These are phyloP conservation scores for Agrochola circellaris DNA, from an alignment of 2,888 invertebrate species.

Conservation along the genomic window DNA sequence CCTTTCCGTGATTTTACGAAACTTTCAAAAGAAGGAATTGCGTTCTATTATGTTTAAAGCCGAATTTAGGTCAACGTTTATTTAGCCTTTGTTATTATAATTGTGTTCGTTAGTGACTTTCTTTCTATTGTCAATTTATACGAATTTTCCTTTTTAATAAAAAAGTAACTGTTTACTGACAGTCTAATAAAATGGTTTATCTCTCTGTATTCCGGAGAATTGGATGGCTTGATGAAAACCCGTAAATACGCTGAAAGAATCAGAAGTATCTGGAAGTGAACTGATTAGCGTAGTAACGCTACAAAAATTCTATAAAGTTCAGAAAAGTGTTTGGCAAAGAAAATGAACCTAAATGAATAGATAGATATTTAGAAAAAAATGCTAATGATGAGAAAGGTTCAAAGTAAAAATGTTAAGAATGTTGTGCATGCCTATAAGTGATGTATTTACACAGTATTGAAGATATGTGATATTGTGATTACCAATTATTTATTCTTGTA, in stretches of 20 bases:
- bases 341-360: neutral
- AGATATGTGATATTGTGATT: too few relatives aligned
- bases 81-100: constrained; percentile 57
- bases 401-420: neutral
- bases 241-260: constrained; percentile 9
- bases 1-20: constrained; percentile 76
- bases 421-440: too few relatives aligned
- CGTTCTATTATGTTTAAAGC: constrained; percentile 65
- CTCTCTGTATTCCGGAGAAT: constrained; percentile 9
- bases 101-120: constrained; percentile 58
- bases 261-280: constrained; percentile 18
- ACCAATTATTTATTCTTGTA: too few relatives aligned
- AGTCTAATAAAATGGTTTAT: constrained; percentile 39
- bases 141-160: constrained; percentile 32
- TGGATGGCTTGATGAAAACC: constrained; percentile 26
- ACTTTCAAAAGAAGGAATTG: constrained; percentile 73
- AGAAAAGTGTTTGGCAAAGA: neutral
- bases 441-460: too few relatives aligned
- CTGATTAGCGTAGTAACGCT: neutral
- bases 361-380: too few relatives aligned
- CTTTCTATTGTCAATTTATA: constrained; percentile 39
- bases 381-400: too few relatives aligned
- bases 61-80: constrained; percentile 59
- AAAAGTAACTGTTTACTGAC: constrained; percentile 28
- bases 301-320: neutral